Evolutionary conservation across 2,888 invertebrate genomes (phyloP).

Genomic region (Sarcophaga caerulescens): DNA sequence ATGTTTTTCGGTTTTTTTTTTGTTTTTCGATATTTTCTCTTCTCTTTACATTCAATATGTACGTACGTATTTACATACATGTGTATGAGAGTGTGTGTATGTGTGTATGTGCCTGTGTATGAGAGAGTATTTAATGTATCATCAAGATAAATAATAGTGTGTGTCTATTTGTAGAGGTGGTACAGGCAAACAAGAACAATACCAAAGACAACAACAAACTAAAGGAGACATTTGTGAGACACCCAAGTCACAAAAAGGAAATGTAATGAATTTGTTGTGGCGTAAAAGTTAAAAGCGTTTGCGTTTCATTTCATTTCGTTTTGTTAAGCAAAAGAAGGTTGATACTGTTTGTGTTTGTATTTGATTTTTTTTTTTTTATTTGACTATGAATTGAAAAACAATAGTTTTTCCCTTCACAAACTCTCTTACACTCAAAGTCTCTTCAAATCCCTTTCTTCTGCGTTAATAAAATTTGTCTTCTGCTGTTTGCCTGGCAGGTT

Average conservation of each 20-base stretch:
- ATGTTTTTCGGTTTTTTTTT: not conserved
- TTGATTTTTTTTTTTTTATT: slow-evolving; percentile 1
- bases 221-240: not conserved
- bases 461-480: slow-evolving; percentile 62
- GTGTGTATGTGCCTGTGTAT: not conserved
- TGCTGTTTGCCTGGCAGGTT: slow-evolving; percentile 29
- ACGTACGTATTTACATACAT: not conserved
- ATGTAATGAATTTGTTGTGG: not conserved
- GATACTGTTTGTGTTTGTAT: slow-evolving; percentile 61
- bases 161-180: slow-evolving; percentile 51
- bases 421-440: not conserved
- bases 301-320: not conserved
- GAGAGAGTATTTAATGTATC: slow-evolving; percentile 42
- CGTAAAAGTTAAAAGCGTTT: slow-evolving; percentile 23
- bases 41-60: too few species aligned
- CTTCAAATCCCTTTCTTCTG: slow-evolving; percentile 39
- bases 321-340: slow-evolving; percentile 52
- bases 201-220: not conserved
- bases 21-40: not conserved
- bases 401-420: slow-evolving; percentile 38
- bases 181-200: slow-evolving; percentile 14
- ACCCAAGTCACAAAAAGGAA: not conserved
- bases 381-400: not conserved
- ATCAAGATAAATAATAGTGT: slow-evolving; percentile 51
- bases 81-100: not conserved